These are phyloP conservation scores for Acleris laterana DNA, from an alignment of 2,888 invertebrate genomes.

Conservation along the genomic window DNA sequence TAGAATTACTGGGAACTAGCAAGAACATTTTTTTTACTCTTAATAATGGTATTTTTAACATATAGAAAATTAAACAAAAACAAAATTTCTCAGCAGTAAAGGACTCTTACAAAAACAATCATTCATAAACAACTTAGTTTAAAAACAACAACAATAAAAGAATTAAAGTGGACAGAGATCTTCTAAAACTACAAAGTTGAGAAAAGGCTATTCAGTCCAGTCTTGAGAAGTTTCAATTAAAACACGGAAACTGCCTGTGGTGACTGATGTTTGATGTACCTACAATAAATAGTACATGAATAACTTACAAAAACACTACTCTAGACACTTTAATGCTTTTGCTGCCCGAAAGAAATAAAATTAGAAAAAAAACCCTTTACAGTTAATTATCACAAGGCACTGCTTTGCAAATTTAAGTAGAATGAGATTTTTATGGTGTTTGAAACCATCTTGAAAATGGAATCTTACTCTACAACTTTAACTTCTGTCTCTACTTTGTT, in stretches of 20 bases:
- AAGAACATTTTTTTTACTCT: slow-evolving; percentile 1
- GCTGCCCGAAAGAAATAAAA: slow-evolving; percentile 10
- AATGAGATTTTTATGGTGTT: slow-evolving; percentile 35
- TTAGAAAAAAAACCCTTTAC: slow-evolving; percentile 27
- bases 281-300: slow-evolving; percentile 23
- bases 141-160: slow-evolving; percentile 17
- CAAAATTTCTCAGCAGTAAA: slow-evolving; percentile 4
- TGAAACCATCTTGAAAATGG: slow-evolving; percentile 11
- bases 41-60: slow-evolving; percentile 8
- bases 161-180: slow-evolving; percentile 32
- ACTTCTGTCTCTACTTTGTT: slow-evolving; percentile 4
- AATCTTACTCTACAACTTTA: slow-evolving; percentile 10
- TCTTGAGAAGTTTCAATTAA: slow-evolving; percentile 29
- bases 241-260: slow-evolving; percentile 24
- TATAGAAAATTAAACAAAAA: slow-evolving; percentile 22
- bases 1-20: slow-evolving; percentile 4
- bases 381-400: slow-evolving; percentile 44
- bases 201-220: slow-evolving; percentile 36
- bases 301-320: slow-evolving; percentile 22
- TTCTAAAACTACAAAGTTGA: slow-evolving; percentile 31
- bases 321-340: slow-evolving; percentile 29
- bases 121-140: slow-evolving; percentile 22
- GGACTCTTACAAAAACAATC: slow-evolving; percentile 17
- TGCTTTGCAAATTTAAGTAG: slow-evolving; percentile 42
- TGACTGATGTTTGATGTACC: slow-evolving; percentile 18